Base-by-base conservation (phyloP, 2,888 invertebrate genomes). In the Tenthredo livida region DNA sequence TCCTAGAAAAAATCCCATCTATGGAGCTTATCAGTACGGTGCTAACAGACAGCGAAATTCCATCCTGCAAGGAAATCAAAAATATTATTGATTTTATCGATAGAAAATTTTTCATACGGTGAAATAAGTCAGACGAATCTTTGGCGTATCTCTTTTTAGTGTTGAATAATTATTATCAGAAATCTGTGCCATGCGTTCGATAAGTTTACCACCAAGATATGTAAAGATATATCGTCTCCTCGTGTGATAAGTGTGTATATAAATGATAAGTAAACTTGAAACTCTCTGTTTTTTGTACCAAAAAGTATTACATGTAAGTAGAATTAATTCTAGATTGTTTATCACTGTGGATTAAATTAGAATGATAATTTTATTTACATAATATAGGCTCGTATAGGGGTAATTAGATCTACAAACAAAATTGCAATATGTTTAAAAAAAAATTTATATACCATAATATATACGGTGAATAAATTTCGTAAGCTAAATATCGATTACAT, bases 1-100 rank as follows among this genome's bases (percentile, higher is more conserved):
- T 87, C 88, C 10, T 6, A 86, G 54, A 88, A 86, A 54, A 84
- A 84, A 84, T 40, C 73, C 61, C 0, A 86, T 85, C 75, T 85
- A 86, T 40, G 85, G 85, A 21, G 75, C 85, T 12, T 85, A 86
- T 84, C 86, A 86, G n/a, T 84, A 84, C 73, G 58, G 84, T 4
- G 21, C 10, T 47, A 84, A 70, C 17, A 70, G 33, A 21, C 25
- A 65, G 17, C 50, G 50, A 54, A 40, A 72, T 40, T 17, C 47
- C 17, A 29, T 33, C 25, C n/a, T n/a, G n/a, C 21, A 54, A 9
- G 29, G 73, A 58, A 33, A 29, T 37, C 40, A 21, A 9, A 80
- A 80, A 37, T 33, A 54, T 77, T 77, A 77, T 54, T 77, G 12
- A 77, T 50, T 77, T 1, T 25, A 50, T 77, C n/a, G 50, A 50